A percentile compares a stretch with the other conserved stretches of the same genome.
Conservation (phyloP, 2,113 vertebrate species). For the Siniperca knerii region DNA sequence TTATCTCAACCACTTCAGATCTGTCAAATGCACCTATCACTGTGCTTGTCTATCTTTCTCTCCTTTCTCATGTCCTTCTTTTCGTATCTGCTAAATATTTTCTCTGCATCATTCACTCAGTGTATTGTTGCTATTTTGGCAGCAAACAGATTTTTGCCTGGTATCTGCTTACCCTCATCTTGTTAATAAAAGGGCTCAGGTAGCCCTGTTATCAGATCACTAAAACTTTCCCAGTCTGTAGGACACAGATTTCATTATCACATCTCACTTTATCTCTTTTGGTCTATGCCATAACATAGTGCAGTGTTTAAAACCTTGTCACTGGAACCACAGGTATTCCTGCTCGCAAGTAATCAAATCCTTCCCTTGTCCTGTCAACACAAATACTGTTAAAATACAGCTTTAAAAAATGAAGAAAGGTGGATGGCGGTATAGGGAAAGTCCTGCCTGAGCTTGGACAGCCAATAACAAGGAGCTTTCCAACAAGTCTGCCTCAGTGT, state of each 20-base stretch:
- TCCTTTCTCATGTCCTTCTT: neutral
- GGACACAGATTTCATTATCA: constrained; percentile 21
- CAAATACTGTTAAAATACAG: constrained; percentile 15
- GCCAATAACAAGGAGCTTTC: constrained; percentile 51
- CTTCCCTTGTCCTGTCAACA: constrained; percentile 14
- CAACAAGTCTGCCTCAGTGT: constrained; percentile 53
- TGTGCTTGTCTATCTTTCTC: neutral
- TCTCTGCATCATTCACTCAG: constrained; percentile 20
- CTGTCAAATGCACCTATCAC: neutral
- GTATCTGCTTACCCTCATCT: constrained; percentile 10
- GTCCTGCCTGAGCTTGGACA: constrained; percentile 30
- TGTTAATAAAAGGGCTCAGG: constrained; percentile 8
- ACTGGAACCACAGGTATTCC: constrained; percentile 10
- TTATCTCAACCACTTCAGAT: constrained; percentile 12
- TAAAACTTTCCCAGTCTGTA: constrained; percentile 13
- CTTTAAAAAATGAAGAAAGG: constrained; percentile 7
- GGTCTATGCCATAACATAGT: neutral
- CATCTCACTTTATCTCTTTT: constrained; percentile 28
- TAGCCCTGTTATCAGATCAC: constrained; percentile 31
- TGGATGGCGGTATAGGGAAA: constrained; percentile 12
- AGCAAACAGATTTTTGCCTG: constrained; percentile 16
- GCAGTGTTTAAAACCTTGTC: constrained; percentile 11
- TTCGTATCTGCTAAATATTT: constrained; percentile 25
- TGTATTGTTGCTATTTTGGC: constrained; percentile 38
- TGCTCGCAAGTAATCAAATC: constrained; percentile 11